Evolutionary conservation across 1,140 invertebrate species (phyloP).

Genomic region (Cryptotermes secundus): DNA sequence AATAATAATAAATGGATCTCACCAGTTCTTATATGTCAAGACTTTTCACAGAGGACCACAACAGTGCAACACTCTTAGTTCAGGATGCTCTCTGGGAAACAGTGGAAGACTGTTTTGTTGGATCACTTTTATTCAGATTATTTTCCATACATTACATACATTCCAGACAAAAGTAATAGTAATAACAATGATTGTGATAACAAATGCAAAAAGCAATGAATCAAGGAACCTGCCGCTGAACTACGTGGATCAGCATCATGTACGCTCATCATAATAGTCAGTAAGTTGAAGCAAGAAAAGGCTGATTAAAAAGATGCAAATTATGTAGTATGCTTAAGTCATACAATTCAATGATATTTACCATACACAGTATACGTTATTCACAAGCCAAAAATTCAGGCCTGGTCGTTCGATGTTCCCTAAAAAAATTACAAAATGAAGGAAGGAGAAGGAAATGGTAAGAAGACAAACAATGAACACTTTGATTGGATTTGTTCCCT

Average conservation of each 20-base stretch:
- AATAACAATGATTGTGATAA: constrained; percentile 32
- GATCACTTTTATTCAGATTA: constrained; percentile 25
- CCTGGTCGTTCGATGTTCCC: constrained; percentile 15
- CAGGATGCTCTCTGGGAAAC: too few relatives aligned
- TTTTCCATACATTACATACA: constrained; percentile 32
- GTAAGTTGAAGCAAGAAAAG: constrained; percentile 11
- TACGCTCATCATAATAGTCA: not conserved
- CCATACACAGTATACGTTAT: not conserved
- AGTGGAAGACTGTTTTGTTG: not conserved
- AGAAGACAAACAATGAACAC: constrained; percentile 7
- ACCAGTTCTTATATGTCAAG: too few relatives aligned
- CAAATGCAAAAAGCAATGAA: constrained; percentile 35
- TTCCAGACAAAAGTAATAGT: constrained; percentile 33
- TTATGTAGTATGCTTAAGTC: not conserved
- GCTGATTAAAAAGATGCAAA: not conserved
- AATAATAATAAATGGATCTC: too few relatives aligned
- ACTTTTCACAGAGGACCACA: too few relatives aligned
- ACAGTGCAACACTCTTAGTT: too few relatives aligned
- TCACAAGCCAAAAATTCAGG: constrained; percentile 4
- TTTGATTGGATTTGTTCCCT: not conserved
- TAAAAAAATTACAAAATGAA: not conserved
- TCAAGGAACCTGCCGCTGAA: not conserved
- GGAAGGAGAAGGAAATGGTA: not conserved
- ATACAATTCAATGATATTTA: not conserved
- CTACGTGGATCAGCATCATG: not conserved